Conservation (phyloP, 2,888 invertebrate species). For the Oscheius sp. region DNA sequence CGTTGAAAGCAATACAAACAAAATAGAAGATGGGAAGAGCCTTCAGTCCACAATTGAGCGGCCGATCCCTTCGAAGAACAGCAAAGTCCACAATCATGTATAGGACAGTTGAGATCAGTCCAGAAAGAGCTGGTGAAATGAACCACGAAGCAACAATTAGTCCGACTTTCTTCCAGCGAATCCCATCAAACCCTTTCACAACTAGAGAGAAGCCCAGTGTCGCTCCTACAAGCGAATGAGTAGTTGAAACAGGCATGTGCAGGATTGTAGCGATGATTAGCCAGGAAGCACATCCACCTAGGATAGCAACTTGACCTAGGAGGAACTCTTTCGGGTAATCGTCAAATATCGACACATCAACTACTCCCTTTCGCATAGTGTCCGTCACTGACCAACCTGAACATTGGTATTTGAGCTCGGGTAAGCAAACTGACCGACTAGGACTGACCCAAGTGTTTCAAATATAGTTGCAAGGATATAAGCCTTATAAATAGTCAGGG, state of each 20-base stretch:
- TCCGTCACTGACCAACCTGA: constrained; percentile 87
- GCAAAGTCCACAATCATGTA: constrained; percentile 83
- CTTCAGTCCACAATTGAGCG: constrained; percentile 78
- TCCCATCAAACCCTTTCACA: constrained; percentile 83
- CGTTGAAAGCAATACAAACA: constrained; percentile 87
- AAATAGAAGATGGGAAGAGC: constrained; percentile 92
- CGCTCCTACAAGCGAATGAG: constrained; percentile 96
- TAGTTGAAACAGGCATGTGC: constrained; percentile 93
- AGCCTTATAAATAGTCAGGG: constrained; percentile 83
- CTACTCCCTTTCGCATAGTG: constrained; percentile 95
- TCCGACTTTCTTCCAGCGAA: constrained; percentile 83
- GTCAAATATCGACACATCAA: constrained; percentile 86
- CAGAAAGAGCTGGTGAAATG: constrained; percentile 90
- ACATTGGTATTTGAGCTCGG: background rate
- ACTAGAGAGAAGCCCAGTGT: constrained; percentile 94
- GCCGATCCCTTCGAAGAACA: constrained; percentile 74
- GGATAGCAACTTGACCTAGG: constrained; percentile 79
- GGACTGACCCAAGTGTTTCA: constrained; percentile 91
- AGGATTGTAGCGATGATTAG: constrained; percentile 89
- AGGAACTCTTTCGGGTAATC: constrained; percentile 83
- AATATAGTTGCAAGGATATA: constrained; percentile 94
- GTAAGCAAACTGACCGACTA: constrained; percentile 80
- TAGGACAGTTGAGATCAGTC: constrained; percentile 83
- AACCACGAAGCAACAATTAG: constrained; percentile 92
- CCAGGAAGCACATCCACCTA: constrained; percentile 87